These are phyloP conservation scores for Verasper variegatus DNA, from an alignment of 2,113 vertebrate genomes.

Conservation along the genomic window DNA sequence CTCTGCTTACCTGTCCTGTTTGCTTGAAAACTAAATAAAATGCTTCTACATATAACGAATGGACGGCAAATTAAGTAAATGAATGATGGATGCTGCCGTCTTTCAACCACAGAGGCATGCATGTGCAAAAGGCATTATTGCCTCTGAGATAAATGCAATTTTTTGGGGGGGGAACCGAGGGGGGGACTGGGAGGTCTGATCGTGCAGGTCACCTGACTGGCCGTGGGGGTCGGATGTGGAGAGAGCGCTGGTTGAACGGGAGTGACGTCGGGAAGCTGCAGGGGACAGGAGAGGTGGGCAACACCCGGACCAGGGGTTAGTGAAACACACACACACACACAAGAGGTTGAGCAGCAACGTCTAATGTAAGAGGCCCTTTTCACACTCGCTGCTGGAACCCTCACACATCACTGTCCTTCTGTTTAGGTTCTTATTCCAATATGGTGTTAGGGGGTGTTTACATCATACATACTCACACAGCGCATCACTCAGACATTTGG, in stretches of 20 bases:
- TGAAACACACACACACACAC: conserved; percentile 31
- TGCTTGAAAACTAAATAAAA: not conserved
- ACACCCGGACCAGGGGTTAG: conserved; percentile 83
- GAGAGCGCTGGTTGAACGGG: conserved; percentile 99
- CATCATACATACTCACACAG: not conserved
- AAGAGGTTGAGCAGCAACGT: not conserved
- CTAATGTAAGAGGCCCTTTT: not conserved
- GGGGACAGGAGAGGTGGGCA: conserved; percentile 86
- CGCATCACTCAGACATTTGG: not conserved
- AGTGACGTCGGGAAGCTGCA: conserved; percentile 99
- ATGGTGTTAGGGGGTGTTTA: no score
- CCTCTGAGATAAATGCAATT: not conserved
- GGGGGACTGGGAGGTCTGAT: conserved; percentile 20
- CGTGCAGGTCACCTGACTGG: conserved; percentile 99
- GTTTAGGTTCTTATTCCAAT: not conserved
- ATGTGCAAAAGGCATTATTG: not conserved
- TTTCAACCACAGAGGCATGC: conserved; percentile 62
- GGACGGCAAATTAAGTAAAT: not conserved
- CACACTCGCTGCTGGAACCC: not conserved
- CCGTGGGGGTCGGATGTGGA: conserved; percentile 96
- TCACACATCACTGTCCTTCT: not conserved
- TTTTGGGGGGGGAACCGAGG: not conserved
- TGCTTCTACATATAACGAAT: not conserved
- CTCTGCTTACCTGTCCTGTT: not conserved
- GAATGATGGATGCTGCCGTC: conserved; percentile 29